Conservation (phyloP, 2,888 invertebrate genomes). For the Strigamia maritima region DNA sequence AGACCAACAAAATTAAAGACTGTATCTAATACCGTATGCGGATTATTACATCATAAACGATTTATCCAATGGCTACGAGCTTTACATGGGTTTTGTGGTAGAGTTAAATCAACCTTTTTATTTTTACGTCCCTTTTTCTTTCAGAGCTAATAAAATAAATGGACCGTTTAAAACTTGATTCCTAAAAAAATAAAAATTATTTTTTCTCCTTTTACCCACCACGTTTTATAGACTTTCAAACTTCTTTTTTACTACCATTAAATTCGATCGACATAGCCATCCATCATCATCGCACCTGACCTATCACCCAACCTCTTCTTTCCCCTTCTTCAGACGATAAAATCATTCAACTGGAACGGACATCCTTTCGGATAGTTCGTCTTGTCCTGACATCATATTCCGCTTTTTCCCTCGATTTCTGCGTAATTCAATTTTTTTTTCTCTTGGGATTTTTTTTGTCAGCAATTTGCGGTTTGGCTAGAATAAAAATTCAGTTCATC, state of each 20-base stretch:
- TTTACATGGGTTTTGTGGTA: not conserved
- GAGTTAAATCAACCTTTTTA: not conserved
- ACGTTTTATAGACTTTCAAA: not conserved
- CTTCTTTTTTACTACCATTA: not conserved
- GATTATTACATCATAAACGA: not conserved
- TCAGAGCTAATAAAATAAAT: not conserved
- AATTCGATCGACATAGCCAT: not conserved
- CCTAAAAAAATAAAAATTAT: not conserved
- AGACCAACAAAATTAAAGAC: not conserved
- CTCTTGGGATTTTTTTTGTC: not conserved
- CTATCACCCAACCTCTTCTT: slow-evolving; percentile 19
- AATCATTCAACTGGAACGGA: slow-evolving; percentile 12
- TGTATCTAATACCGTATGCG: not conserved
- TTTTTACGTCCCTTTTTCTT: not conserved
- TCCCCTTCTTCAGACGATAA: not conserved
- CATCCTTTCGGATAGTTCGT: not conserved
- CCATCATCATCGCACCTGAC: slow-evolving; percentile 18
- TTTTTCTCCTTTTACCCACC: too few species aligned
- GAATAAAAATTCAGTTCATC: too few species aligned
- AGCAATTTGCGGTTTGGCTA: not conserved
- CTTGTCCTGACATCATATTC: slow-evolving; percentile 8
- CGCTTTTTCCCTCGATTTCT: not conserved
- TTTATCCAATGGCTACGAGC: not conserved
- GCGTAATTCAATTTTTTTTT: slow-evolving; percentile 18
- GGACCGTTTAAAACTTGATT: not conserved